phyloP scores from a whole-genome alignment of 2,888 invertebrate species.

The Tenodera sinensis region DNA sequence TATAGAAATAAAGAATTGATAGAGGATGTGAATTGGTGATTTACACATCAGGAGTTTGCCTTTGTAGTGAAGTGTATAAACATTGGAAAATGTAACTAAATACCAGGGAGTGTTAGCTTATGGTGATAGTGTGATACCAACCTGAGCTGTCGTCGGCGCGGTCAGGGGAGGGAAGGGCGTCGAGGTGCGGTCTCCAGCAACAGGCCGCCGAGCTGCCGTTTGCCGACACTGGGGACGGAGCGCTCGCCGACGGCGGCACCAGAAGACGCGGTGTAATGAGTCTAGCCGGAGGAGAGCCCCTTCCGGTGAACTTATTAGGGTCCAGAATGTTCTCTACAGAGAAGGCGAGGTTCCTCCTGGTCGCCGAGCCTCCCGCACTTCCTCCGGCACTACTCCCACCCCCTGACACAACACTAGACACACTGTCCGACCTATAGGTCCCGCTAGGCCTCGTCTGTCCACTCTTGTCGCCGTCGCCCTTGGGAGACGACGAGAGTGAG shows the following conservation, averaged over 20 bases:
- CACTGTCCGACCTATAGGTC: constrained; percentile 9
- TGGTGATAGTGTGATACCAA: neutral
- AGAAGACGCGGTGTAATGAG: constrained; percentile 12
- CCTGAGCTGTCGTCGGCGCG: constrained; percentile 16
- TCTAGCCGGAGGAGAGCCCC: constrained; percentile 38
- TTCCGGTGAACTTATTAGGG: constrained; percentile 84
- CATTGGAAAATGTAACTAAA: neutral
- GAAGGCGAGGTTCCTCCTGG: constrained; percentile 69
- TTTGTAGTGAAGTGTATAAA: too few relatives aligned
- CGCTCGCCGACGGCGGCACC: constrained; percentile 32
- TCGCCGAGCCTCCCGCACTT: constrained; percentile 12
- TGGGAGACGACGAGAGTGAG: constrained; percentile 5
- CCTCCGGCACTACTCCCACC: constrained; percentile 6
- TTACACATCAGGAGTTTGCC: too few relatives aligned
- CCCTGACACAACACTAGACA: constrained; percentile 14
- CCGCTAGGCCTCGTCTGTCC: neutral
- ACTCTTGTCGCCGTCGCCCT: neutral
- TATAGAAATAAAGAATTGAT: too few relatives aligned
- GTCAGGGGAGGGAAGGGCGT: constrained; percentile 10
- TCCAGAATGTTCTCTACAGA: constrained; percentile 89
- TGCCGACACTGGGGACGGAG: constrained; percentile 1
- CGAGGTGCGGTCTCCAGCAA: constrained; percentile 25
- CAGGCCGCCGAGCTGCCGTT: constrained; percentile 20
- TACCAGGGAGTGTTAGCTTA: too few relatives aligned
- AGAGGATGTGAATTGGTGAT: too few relatives aligned